A percentile compares a stretch with the other conserved stretches of the same genome.
These are phyloP conservation scores for Scaptomyza pallida DNA, from an alignment of 1,140 invertebrate species.

Conservation along the genomic window DNA sequence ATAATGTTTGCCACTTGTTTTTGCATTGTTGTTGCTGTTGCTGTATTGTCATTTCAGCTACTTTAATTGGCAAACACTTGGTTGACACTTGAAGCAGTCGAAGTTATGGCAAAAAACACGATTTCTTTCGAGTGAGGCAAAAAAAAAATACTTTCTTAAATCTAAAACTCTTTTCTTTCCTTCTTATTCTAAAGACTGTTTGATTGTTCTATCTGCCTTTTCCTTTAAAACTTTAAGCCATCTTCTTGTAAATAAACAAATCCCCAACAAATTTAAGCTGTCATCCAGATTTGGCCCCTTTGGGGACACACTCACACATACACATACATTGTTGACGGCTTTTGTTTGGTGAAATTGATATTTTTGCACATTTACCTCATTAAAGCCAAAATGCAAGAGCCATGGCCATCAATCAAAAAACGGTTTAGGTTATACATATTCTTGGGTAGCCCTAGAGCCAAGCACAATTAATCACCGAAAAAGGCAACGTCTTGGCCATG, in stretches of 20 bases:
- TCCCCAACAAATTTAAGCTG: neutral
- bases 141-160: too few species aligned
- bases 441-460: too few species aligned
- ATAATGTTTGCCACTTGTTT: slow-evolving; percentile 35
- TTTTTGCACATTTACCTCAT: neutral
- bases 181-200: too few species aligned
- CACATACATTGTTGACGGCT: neutral
- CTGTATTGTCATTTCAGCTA: slow-evolving; percentile 45
- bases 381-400: neutral
- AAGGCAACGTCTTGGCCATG: slow-evolving; percentile 12
- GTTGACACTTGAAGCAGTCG: slow-evolving; percentile 14
- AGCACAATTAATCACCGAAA: slow-evolving; percentile 22
- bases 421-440: neutral
- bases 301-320: neutral
- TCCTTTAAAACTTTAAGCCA: too few species aligned
- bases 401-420: slow-evolving; percentile 29
- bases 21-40: slow-evolving; percentile 47
- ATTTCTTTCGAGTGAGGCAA: too few species aligned
- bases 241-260: neutral
- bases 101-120: neutral
- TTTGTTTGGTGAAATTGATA: neutral
- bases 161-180: too few species aligned
- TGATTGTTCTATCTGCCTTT: too few species aligned
- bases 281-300: neutral
- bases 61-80: slow-evolving; percentile 58